Conservation (phyloP, 2,797 vertebrate genomes). For the Oophaga sylvatica region DNA sequence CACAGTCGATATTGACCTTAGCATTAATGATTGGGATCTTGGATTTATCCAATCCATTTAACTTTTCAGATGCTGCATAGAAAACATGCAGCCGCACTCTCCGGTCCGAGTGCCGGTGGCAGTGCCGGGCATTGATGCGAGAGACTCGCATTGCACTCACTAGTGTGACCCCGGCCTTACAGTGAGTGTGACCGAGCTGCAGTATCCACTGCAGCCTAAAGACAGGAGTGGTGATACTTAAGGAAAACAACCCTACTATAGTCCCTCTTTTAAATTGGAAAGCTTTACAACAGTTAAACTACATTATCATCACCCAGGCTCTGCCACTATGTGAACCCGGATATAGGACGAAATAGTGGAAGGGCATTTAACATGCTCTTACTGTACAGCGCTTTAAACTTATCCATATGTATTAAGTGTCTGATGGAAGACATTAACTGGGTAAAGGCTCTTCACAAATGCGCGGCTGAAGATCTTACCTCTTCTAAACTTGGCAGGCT, state of each 20-base stretch:
- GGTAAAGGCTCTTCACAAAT: slow-evolving; percentile 62
- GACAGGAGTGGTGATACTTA: not conserved
- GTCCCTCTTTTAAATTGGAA: not conserved
- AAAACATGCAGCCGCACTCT: too few species aligned
- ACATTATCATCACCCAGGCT: not conserved
- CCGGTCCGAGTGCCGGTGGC: too few species aligned
- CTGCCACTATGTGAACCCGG: not conserved
- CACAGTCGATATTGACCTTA: too few species aligned
- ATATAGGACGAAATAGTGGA: not conserved
- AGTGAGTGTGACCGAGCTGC: too few species aligned
- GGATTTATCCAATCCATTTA: too few species aligned
- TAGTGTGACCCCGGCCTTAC: too few species aligned
- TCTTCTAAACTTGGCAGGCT: slow-evolving; percentile 63
- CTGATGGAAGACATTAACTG: slow-evolving; percentile 65
- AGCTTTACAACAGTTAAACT: not conserved
- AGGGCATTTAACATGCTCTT: not conserved
- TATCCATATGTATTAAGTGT: slow-evolving; percentile 62
- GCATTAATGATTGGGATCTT: too few species aligned
- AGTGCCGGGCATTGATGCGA: too few species aligned
- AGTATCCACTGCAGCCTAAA: not conserved
- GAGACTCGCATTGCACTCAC: too few species aligned
- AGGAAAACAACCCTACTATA: not conserved
- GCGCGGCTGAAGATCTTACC: slow-evolving; percentile 55
- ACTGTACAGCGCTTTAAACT: slow-evolving; percentile 53
- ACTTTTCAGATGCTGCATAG: too few species aligned